These are phyloP conservation scores for Apolygus lucorum DNA, from an alignment of 1,140 invertebrate genomes.

Conservation along the genomic window DNA sequence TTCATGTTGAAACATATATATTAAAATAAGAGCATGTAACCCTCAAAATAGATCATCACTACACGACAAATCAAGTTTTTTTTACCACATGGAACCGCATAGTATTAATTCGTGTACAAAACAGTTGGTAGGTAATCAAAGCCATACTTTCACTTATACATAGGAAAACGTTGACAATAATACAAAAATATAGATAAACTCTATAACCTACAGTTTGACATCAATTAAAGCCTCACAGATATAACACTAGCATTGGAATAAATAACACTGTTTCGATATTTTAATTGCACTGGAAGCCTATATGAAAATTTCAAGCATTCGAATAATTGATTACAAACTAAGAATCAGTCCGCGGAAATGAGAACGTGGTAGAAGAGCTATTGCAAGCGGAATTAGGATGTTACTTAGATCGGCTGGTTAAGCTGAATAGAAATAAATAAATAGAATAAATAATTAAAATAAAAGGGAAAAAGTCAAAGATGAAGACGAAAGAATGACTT, in stretches of 20 bases:
- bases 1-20: no score
- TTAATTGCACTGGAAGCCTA: slow-evolving; percentile 9
- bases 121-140: no score
- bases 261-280: slow-evolving; percentile 15
- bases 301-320: not conserved
- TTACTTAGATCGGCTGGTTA: slow-evolving; percentile 6
- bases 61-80: no score
- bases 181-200: slow-evolving; percentile 16
- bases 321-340: slow-evolving; percentile 1
- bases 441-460: no score
- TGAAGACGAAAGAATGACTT: no score
- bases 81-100: no score
- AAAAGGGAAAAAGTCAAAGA: no score
- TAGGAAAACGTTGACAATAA: not conserved
- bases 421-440: no score
- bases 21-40: no score
- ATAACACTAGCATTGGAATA: slow-evolving; percentile 12
- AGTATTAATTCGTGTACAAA: no score
- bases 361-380: not conserved
- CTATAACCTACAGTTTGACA: slow-evolving; percentile 7
- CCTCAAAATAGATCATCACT: no score
- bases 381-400: slow-evolving; percentile 7
- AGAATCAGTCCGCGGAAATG: not conserved
- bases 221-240: slow-evolving; percentile 13
- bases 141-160: not conserved